These are phyloP conservation scores for Lacanobia wlatinum DNA, from an alignment of 2,888 invertebrate genomes.

Conservation along the genomic window DNA sequence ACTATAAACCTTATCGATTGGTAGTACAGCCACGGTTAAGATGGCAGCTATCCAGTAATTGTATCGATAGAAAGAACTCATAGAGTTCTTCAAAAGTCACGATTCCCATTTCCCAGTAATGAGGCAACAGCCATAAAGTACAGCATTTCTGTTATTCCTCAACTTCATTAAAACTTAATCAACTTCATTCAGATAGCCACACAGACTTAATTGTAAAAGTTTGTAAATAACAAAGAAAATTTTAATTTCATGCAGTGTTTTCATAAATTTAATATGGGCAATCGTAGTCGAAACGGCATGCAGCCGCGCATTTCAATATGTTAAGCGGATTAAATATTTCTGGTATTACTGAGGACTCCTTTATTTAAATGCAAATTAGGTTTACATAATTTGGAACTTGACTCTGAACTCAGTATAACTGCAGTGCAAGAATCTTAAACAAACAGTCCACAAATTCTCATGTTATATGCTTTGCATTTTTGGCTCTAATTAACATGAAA, in stretches of 20 bases:
- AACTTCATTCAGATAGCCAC: neutral
- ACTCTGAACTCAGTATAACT: constrained; percentile 53
- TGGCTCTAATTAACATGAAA: constrained; percentile 13
- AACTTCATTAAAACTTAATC: constrained; percentile 13
- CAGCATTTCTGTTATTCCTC: neutral
- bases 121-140: neutral
- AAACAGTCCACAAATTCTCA: constrained; percentile 25
- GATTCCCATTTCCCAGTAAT: neutral
- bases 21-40: no score
- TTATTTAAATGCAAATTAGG: constrained; percentile 72
- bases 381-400: constrained; percentile 65
- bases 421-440: constrained; percentile 50
- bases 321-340: constrained; percentile 64
- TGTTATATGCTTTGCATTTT: constrained; percentile 28
- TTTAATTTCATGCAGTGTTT: constrained; percentile 39
- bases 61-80: neutral
- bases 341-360: constrained; percentile 49
- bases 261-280: constrained; percentile 40
- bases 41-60: no score
- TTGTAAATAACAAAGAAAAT: constrained; percentile 23
- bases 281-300: constrained; percentile 34
- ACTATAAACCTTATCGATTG: no score
- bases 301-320: constrained; percentile 49
- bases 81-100: constrained; percentile 4
- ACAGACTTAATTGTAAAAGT: constrained; percentile 18